Evolutionary conservation across 2,888 invertebrate genomes (phyloP).

Genomic region (Zaprionus obscuricornis): DNA sequence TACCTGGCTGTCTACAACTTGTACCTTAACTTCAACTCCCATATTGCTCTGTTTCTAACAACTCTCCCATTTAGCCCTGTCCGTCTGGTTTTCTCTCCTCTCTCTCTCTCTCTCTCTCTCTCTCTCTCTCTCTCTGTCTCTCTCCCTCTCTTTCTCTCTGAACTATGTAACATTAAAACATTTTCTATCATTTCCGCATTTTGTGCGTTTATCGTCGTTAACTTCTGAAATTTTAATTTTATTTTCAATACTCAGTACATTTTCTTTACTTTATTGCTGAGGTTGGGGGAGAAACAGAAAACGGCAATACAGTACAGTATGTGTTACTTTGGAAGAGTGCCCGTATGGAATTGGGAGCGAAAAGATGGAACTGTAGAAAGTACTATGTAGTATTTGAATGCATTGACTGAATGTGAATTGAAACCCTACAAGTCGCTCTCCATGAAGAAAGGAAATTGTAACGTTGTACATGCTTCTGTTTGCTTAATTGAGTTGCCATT

Average conservation of each 20-base stretch:
- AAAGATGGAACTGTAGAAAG: conserved; percentile 3
- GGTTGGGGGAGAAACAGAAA: conserved; percentile 69
- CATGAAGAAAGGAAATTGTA: conserved; percentile 39
- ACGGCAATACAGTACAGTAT: conserved; percentile 36
- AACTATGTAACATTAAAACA: conserved; percentile 68
- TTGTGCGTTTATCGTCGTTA: conserved; percentile 52
- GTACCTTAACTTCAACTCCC: no score
- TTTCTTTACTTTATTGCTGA: conserved; percentile 26
- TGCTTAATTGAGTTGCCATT: conserved; percentile 76
- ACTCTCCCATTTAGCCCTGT: no score
- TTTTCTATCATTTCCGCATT: conserved; percentile 73
- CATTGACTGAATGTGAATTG: conserved; percentile 55
- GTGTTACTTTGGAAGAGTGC: background rate
- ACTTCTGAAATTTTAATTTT: conserved; percentile 68
- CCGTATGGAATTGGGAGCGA: background rate
- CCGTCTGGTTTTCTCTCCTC: no score
- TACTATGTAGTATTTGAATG: no score
- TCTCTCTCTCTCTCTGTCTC: background rate
- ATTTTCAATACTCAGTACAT: conserved; percentile 52
- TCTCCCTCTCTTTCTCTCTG: background rate
- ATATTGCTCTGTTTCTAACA: no score
- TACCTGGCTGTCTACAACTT: no score
- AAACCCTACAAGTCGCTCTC: conserved; percentile 46
- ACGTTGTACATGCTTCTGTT: conserved; percentile 58
- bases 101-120: background rate